phyloP scores from a whole-genome alignment of 2,888 invertebrate species.

The Myopa tessellatipennis region DNA sequence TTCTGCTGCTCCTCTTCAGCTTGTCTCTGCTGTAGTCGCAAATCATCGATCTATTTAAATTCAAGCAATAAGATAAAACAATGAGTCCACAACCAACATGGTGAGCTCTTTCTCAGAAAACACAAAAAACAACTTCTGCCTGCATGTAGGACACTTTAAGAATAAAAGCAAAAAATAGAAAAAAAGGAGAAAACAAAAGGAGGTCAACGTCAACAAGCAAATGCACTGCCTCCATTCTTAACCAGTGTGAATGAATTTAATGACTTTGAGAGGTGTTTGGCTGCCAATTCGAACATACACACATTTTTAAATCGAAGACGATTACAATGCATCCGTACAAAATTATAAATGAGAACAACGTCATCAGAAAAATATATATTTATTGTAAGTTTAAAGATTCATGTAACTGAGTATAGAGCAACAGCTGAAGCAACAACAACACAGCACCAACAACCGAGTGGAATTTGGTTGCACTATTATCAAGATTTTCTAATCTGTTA shows the following conservation, averaged over 20 bases:
- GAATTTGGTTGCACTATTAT: too few species aligned
- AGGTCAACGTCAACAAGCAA: conserved; percentile 3
- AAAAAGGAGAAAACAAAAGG: background rate
- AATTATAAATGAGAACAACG: too few species aligned
- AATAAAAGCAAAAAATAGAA: background rate
- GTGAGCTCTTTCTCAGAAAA: too few species aligned
- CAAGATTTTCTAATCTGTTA: too few species aligned
- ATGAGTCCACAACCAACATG: background rate
- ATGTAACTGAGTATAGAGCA: too few species aligned
- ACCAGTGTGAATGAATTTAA: background rate
- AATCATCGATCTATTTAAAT: too few species aligned
- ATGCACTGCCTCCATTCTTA: background rate
- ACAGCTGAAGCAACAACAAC: background rate
- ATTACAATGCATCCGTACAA: background rate
- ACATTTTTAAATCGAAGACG: conserved; percentile 5
- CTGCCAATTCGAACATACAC: background rate
- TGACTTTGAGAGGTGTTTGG: conserved; percentile 10
- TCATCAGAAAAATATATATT: too few species aligned
- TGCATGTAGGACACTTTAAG: too few species aligned
- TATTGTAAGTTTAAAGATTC: too few species aligned
- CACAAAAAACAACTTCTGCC: too few species aligned
- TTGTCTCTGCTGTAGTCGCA: too few species aligned
- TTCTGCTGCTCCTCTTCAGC: too few species aligned
- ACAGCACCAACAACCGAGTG: background rate
- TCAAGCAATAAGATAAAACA: background rate